These are phyloP conservation scores for Microtus montanus DNA, from an alignment of 2,113 vertebrate genomes.

Conservation along the genomic window DNA sequence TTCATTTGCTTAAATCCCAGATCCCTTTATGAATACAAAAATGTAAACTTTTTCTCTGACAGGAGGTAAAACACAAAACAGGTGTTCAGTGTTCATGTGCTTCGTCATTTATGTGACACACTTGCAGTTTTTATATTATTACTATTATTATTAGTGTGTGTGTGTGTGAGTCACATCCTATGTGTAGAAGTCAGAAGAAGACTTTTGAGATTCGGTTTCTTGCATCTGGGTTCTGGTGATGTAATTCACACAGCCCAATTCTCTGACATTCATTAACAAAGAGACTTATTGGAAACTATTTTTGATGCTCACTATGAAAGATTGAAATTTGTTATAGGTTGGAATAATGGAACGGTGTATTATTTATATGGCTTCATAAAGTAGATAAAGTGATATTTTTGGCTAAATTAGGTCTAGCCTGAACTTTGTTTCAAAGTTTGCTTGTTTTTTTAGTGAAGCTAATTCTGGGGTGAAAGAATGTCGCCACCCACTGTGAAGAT, in stretches of 20 bases:
- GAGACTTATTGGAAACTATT: slow-evolving; percentile 8
- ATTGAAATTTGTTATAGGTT: not conserved
- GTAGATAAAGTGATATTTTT: slow-evolving; percentile 13
- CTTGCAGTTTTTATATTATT: not conserved
- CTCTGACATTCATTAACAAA: slow-evolving; percentile 45
- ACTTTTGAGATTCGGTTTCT: not conserved
- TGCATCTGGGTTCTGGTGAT: not conserved
- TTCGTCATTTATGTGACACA: slow-evolving; percentile 28
- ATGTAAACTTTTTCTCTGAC: slow-evolving; percentile 34
- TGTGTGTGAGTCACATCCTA: not conserved
- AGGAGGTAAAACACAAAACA: not conserved
- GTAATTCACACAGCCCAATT: not conserved
- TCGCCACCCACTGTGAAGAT: slow-evolving; percentile 60
- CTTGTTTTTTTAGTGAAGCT: not conserved
- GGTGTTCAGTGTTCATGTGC: not conserved
- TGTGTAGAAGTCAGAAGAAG: not conserved
- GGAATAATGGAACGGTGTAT: not conserved
- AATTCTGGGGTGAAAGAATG: slow-evolving; percentile 28
- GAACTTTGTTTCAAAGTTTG: slow-evolving; percentile 17
- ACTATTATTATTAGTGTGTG: not conserved
- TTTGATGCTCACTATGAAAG: not conserved
- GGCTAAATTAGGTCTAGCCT: not conserved
- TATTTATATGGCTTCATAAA: not conserved
- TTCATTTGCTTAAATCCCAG: slow-evolving; percentile 53
- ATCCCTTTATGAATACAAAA: not conserved